Percentiles rank a stretch among this genome's conserved stretches.
phyloP scores from a whole-genome alignment of 2,113 vertebrate species.

The Festucalex cinctus region DNA sequence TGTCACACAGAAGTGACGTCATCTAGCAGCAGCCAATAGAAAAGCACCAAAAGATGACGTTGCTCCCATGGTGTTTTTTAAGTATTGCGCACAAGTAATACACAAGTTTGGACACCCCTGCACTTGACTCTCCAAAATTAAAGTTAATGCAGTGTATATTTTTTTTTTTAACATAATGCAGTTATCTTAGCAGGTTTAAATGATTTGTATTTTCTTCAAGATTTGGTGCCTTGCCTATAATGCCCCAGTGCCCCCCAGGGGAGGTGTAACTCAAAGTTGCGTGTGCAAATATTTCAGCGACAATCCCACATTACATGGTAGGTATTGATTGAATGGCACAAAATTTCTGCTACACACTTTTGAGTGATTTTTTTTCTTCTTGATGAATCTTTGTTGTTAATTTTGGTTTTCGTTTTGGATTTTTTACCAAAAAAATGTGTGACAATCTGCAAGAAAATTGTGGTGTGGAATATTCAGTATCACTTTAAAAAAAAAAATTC shows the following conservation, averaged over 20 bases:
- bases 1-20: too few relatives aligned
- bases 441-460: not conserved
- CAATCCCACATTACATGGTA: too few relatives aligned
- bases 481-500: too few relatives aligned
- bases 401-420: not conserved
- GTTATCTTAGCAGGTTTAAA: not conserved
- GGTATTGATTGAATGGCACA: too few relatives aligned
- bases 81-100: too few relatives aligned
- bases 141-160: not conserved
- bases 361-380: not conserved
- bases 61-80: too few relatives aligned
- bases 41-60: too few relatives aligned
- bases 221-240: not conserved
- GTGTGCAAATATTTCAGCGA: not conserved
- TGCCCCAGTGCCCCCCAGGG: not conserved
- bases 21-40: too few relatives aligned
- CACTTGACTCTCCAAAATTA: not conserved
- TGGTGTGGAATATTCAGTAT: not conserved
- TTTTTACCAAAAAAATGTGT: not conserved
- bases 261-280: not conserved
- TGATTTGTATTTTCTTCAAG: not conserved
- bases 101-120: too few relatives aligned
- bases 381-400: not conserved
- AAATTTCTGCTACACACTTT: not conserved
- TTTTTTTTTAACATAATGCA: not conserved